Base-by-base conservation (phyloP, 2,888 invertebrate species). In the Sinohyriopsis cumingii region DNA sequence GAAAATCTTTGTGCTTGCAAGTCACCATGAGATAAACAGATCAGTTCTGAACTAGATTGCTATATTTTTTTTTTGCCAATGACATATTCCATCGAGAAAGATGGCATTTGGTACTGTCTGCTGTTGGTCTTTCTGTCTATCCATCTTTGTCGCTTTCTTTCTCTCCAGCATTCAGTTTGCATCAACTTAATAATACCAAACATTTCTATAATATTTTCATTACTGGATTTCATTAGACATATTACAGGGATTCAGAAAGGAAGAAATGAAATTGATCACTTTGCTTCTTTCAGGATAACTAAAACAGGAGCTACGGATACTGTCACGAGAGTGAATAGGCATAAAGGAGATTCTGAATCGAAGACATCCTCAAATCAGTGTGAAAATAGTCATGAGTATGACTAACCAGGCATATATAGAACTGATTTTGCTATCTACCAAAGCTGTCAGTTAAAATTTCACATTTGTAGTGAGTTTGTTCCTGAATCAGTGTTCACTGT, bases 321-420 rank as follows among this genome's bases (percentile, higher is more conserved):
- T 7, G 65, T 86, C 9, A 81, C 81, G 25, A 77, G 82, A 65
- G 86, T 86, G 9, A 85, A 84, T 68, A 82, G 84, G 65, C 75
- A 71, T 28, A 59, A 73, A 33, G 67, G 67, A n/a, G 73, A 73
- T 18, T 75, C 75, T 24, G 73, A 79, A 12, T 61, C 66, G n/a
- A 69, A 55, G 24, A 76, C 72, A 9, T 68, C 65, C 33, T 71
- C 77, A 5, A 86, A 85, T 69, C 81, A 83, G 68, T 67, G 86
- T 62, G 86, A 86, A 71, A 86, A 85, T 71, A 87, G 86, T 66
- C 85, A 86, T 72, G 87, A 87, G 67, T 87, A 84, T 75, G 87
- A 87, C 67, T 86, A 71, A 77, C 45, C 12, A 45, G 45, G 45
- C 45, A 45, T 45, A 45, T 3, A 45, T 15, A 1, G 45, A 45